Conservation (phyloP, 2,113 vertebrate genomes). For the Mionectes macconnelli region DNA sequence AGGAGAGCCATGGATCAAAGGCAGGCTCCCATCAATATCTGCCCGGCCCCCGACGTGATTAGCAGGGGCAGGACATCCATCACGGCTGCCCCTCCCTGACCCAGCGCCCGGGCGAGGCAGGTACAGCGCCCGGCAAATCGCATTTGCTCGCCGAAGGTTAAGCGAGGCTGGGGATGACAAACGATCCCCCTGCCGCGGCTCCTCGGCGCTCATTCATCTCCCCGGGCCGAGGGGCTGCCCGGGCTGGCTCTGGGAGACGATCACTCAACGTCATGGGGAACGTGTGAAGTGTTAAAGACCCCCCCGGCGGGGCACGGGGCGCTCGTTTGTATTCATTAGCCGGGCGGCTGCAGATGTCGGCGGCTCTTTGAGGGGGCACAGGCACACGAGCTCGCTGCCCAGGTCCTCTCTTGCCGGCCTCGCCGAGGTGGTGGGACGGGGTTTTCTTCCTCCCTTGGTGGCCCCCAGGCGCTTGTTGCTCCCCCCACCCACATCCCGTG, state of each 20-base stretch:
- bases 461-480: background rate
- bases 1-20: constrained; percentile 66
- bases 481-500: rapidly evolving
- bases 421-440: rapidly evolving
- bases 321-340: constrained; percentile 51
- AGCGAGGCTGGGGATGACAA: background rate
- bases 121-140: background rate
- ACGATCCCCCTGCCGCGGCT: background rate
- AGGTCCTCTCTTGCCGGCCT: rapidly evolving
- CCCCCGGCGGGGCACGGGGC: constrained; percentile 15
- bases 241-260: background rate
- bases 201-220: constrained; percentile 31
- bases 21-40: constrained; percentile 63
- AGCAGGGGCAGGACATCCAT: background rate
- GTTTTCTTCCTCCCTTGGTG: background rate
- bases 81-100: constrained; percentile 28
- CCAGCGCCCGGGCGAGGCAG: background rate
- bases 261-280: constrained; percentile 51
- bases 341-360: background rate
- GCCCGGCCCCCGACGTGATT: constrained; percentile 14
- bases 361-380: background rate
- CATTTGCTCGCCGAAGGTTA: constrained; percentile 20
- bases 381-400: background rate
- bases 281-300: constrained; percentile 42
- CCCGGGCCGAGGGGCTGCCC: background rate